Evolutionary conservation across 2,888 invertebrate genomes (phyloP), one percentile per base, ranked within the genome.

Genomic region (Ethmia dodecea): DNA sequence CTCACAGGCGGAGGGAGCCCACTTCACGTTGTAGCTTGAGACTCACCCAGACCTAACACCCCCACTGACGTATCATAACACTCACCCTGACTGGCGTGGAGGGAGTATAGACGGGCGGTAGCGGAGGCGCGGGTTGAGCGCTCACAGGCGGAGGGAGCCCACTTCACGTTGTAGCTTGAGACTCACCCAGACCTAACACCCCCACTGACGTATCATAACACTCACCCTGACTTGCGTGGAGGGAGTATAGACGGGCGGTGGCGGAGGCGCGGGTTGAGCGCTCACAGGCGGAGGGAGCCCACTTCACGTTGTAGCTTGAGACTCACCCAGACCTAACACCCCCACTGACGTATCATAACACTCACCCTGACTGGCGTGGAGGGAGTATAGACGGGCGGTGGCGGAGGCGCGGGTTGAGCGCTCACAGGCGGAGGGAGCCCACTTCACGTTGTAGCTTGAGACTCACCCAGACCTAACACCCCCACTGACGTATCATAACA

Each of bases 401-500:
- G 78, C 2, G 69, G 79, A 8, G 73, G 70, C 12, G 62, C 57
- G 24, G 66, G 60, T 9, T 56, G 41, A 15, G 55, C 41, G 18
- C 51, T 40, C 39, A 72, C 70, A 33, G 88, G 86, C 13, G 93
- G 74, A 31, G 87, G 89, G 35, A 94, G 27, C 87, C 88, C 0
- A 95, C 96, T 79, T 98, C 97, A 38, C 89, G 89, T 52, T 92
- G 91, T 42, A 98, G 78, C 32, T 88, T 80, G 1, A n/a, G n/a
- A n/a, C n/a, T n/a, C n/a, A n/a, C n/a, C n/a, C n/a, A n/a, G n/a
- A n/a, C n/a, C n/a, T n/a, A n/a, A n/a, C n/a, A n/a, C n/a, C n/a
- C n/a, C n/a, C n/a, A n/a, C n/a, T n/a, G n/a, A n/a, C n/a, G n/a
- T n/a, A n/a, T n/a, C n/a, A n/a, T n/a, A n/a, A n/a, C n/a, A 53